Conservation (phyloP, 1,140 invertebrate species). For the Platorchestia sp. region DNA sequence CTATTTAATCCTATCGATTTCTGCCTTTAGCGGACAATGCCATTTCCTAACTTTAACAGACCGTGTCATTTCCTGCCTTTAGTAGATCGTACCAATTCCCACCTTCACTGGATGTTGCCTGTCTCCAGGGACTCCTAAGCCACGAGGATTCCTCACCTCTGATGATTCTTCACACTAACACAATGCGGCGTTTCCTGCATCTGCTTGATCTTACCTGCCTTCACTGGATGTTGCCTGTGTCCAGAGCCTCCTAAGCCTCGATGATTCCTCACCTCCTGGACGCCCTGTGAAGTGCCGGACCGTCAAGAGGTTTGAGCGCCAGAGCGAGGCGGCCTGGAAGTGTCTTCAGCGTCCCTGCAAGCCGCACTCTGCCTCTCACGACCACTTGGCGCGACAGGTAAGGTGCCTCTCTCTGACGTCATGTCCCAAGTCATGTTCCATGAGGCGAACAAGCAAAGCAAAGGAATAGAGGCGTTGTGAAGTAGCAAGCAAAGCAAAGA, state of each 20-base stretch:
- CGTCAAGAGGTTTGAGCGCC: neutral
- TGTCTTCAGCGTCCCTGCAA: neutral
- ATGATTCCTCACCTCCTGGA: neutral
- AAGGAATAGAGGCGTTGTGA: neutral
- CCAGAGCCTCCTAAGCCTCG: neutral
- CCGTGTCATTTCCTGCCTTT: neutral
- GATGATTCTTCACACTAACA: too few species aligned
- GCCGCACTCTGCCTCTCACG: neutral
- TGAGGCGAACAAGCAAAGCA: neutral
- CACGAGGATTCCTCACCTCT: neutral
- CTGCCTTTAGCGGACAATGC: too few species aligned
- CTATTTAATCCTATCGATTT: too few species aligned
- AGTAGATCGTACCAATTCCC: too few species aligned
- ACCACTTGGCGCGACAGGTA: conserved; percentile 19
- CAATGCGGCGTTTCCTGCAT: too few species aligned
- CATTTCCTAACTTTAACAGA: neutral
- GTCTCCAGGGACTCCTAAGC: too few species aligned
- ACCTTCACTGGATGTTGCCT: too few species aligned
- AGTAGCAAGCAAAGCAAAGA: too few species aligned
- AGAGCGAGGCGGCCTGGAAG: neutral
- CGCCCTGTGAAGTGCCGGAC: neutral
- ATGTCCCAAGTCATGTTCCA: neutral
- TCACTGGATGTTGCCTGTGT: too few species aligned
- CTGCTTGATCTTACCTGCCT: too few species aligned
- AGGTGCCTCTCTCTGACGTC: neutral